Evolutionary conservation across 2,888 invertebrate species (phyloP), one percentile per base, ranked within the genome.

Genomic region (Troides oblongomaculatus): DNA sequence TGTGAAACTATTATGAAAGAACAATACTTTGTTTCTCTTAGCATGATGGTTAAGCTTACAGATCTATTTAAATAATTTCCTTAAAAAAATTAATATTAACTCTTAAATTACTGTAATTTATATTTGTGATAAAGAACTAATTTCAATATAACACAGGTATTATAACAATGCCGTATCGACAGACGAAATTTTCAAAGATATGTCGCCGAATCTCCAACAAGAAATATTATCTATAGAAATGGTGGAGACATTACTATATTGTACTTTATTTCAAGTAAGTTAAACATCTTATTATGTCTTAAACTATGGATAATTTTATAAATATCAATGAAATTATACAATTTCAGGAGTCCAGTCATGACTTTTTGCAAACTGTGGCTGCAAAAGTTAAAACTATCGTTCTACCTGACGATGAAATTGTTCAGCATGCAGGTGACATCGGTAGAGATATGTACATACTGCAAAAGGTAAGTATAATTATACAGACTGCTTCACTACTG

Each of bases 401-500:
- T 1, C 71, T 93, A 67, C 93, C 93, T 2, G 88, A 89, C 72
- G 87, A 92, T 72, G 93, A 93, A 76, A 84, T 89, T 1, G 87
- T 93, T 0, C 90, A 92, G 70, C 93, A 93, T 69, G 87, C 89
- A 0, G 92, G 87, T 0, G 92, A 93, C 73, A 91, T 92, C 43
- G 87, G 89, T 53, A 84, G 93, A 21, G 90, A 93, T 63, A 92
- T 93, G 90, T 93, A 93, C 73, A 89, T 93, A 69, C 74, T 93
- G 68, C 87, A 90, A 73, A 89, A 84, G 80, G 92, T 90, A 71
- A 56, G 65, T 62, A 46, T 1, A 30, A 30, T 30, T 30, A 30
- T 30, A 30, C 30, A 39, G 7, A 10, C 7, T 39, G 10, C 10
- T 39, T 10, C 39, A 39, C 10, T 7, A 10, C 10, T 39, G 0